These are phyloP conservation scores for Psilanteris sp. DNA, from an alignment of 1,140 invertebrate species.

Conservation along the genomic window DNA sequence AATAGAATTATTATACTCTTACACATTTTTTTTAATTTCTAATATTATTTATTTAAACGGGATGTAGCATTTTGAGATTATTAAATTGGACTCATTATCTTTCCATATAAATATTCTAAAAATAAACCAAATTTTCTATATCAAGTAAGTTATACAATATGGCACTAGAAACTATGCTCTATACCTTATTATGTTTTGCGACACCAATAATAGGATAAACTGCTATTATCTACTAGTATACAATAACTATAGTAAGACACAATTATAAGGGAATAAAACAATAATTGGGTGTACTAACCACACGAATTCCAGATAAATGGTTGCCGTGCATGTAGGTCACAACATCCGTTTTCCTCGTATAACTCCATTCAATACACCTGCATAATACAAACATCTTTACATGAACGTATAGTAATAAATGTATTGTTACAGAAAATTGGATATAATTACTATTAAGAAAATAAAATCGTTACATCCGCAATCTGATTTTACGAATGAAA, in stretches of 20 bases:
- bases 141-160: background rate
- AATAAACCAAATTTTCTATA: background rate
- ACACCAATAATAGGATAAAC: slow-evolving; percentile 45
- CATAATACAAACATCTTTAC: slow-evolving; percentile 37
- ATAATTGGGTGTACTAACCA: slow-evolving; percentile 45
- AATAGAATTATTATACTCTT: too few species aligned
- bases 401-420: slow-evolving; percentile 23
- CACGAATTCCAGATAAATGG: slow-evolving; percentile 41
- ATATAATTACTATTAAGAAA: slow-evolving; percentile 16
- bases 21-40: too few species aligned
- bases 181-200: slow-evolving; percentile 29
- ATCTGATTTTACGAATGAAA: slow-evolving; percentile 1
- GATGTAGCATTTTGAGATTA: too few species aligned
- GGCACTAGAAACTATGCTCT: slow-evolving; percentile 9
- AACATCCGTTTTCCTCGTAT: slow-evolving; percentile 30
- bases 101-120: too few species aligned
- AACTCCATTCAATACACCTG: slow-evolving; percentile 19
- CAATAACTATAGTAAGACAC: slow-evolving; percentile 15
- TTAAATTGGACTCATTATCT: too few species aligned
- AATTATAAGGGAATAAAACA: slow-evolving; percentile 52
- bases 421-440: slow-evolving; percentile 7
- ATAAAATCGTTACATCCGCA: background rate
- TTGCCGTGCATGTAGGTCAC: slow-evolving; percentile 22
- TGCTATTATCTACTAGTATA: slow-evolving; percentile 35
- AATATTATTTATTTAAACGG: too few species aligned